Base-by-base conservation (phyloP, 2,113 vertebrate species). In the Pithys albifrons region DNA sequence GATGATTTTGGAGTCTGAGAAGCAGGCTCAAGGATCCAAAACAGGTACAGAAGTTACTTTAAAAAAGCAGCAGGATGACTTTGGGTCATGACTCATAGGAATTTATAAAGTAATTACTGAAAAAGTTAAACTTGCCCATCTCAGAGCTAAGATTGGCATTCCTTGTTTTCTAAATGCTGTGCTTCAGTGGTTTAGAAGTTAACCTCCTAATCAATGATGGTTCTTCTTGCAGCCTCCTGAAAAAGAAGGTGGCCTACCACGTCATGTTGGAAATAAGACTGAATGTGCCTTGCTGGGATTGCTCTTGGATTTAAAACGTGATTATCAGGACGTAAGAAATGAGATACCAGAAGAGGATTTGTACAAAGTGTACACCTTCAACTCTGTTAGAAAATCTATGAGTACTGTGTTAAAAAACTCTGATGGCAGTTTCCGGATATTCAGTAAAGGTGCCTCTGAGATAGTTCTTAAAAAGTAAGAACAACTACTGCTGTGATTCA, bases 281-380 rank as follows among this genome's bases (percentile, higher is more conserved):
- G 99, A 99, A 99, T 99, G 99, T 99, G 98, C 99, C 99, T 99
- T 99, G 98, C 98, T 99, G 93, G 99, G 99, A 97, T 98, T 99
- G 93, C 97, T 98, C 92, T 96, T 98, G 95, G 99, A 99, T 97
- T 98, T 99, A 97, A 99, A 99, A 97, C 98, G 98, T 41, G 99
- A 99, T 97, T 99, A 99, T 97, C 99, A 99, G 97, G 97, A 98
- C 4, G 98, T 99, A 89, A 99, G 99, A 96, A 99, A 98, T 65
- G 99, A 99, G 98, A 99, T 99, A 96, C 99, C 99, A 6, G 99
- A 99, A 97, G 99, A 99, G 96, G 98, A 99, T 96, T 97, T 99
- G 27, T 99, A 99, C 98, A 99, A 99, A 98, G 99, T 99, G 91
- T 99, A 99, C 97, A 99, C 99, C 89, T 99, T 99, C 98, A 99